Evolutionary conservation across 2,888 invertebrate genomes (phyloP), one percentile per base, ranked within the genome.

Genomic region (Mylabris sibirica): DNA sequence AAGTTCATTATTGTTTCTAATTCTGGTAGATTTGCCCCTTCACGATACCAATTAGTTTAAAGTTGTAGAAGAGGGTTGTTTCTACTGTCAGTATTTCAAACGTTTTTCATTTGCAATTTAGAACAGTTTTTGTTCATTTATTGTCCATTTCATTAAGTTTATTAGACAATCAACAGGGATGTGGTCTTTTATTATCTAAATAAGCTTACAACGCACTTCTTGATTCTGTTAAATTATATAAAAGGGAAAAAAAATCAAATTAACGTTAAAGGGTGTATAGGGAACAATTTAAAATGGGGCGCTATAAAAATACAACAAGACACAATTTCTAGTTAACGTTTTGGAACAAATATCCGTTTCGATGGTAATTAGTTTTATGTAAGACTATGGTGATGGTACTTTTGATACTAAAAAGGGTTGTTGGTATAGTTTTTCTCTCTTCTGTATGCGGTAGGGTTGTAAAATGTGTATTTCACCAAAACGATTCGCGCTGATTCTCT

Each of bases 311-410:
- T 72, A 63, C 72, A 72, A 71, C 60, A 66, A 69, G 66, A 62
- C 63, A 60, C 68, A 64, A 75, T 72, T 73, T 72, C 73, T 75
- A 79, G 75, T 82, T 82, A 83, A 83, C 82, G 82, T 81, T 79
- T 80, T 77, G 82, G 81, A 82, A 82, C 82, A 80, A 82, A 82
- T 83, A 79, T 77, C 76, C 79, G 78, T 79, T 81, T 77, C 77
- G 73, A 75, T 75, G 77, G 80, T 80, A 81, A 82, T 82, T 82
- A 82, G 78, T 79, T 72, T 74, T 76, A 75, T 12, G 75, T 76
- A 75, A 75, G 70, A 73, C 75, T 75, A 72, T 76, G 20, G 20
- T 49, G 49, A 49, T 12, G 49, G 20, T 49, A 17, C 6, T 49
- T 9, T 44, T 17, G 44, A 6, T 44, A 17, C 4, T 17, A 17